Percentiles rank a stretch among this genome's conserved stretches.
Evolutionary conservation across 2,888 invertebrate genomes (phyloP).

Genomic region (Pogonocherus hispidulus): DNA sequence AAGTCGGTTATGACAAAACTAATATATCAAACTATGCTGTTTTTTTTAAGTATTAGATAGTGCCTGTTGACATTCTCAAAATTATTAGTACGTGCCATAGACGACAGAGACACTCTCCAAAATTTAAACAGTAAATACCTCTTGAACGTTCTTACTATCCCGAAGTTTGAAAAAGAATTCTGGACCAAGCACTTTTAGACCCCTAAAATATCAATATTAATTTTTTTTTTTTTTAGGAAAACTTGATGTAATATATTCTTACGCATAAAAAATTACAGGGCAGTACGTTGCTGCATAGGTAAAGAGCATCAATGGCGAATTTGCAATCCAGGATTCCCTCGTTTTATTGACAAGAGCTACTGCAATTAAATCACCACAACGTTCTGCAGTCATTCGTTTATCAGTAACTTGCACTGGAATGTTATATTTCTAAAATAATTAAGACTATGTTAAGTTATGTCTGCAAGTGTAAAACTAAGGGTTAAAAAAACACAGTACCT

Average conservation of each 20-base stretch:
- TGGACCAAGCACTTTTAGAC: constrained; percentile 65
- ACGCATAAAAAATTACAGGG: constrained; percentile 70
- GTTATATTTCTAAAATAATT: constrained; percentile 64
- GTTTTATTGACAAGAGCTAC: constrained; percentile 74
- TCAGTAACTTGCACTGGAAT: constrained; percentile 66
- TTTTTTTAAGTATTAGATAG: no score
- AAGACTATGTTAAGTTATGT: not conserved
- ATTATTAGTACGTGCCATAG: no score
- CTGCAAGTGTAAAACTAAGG: constrained; percentile 31
- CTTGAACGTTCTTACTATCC: constrained; percentile 63
- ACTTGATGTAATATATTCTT: constrained; percentile 56
- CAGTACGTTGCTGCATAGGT: constrained; percentile 75
- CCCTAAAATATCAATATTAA: constrained; percentile 61
- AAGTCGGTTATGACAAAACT: no score
- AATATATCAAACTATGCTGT: no score
- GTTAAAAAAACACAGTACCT: constrained; percentile 66
- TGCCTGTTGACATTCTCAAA: no score
- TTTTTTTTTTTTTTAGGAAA: constrained; percentile 7
- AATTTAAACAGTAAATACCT: constrained; percentile 57
- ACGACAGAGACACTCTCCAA: no score
- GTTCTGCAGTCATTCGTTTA: constrained; percentile 71
- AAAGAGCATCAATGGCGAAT: constrained; percentile 74
- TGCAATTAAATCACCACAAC: constrained; percentile 74
- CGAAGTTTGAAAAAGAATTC: constrained; percentile 67
- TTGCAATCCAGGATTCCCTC: constrained; percentile 79